These are phyloP conservation scores for Mesocentrotus franciscanus DNA, from an alignment of 53 echinoderm and acorn worm genomes.

Conservation along the genomic window DNA sequence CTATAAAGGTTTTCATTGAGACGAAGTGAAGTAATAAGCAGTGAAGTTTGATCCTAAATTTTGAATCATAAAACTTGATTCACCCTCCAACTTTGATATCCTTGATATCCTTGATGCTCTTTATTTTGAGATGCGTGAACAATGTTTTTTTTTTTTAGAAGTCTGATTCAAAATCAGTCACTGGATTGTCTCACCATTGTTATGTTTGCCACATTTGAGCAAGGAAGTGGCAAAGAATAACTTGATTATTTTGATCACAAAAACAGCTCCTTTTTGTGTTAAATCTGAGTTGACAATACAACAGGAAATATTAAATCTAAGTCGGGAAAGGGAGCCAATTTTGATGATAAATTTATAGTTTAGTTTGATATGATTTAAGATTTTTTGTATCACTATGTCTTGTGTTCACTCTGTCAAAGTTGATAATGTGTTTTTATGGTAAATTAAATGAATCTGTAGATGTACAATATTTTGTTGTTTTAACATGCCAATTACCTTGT, in stretches of 20 bases:
- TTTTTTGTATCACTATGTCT: neutral
- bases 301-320: neutral
- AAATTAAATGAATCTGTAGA: too few relatives aligned
- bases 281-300: neutral
- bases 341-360: neutral
- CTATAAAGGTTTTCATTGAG: too few relatives aligned
- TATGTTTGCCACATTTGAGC: neutral
- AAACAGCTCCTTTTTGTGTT: neutral
- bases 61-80: neutral
- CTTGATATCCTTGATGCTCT: neutral
- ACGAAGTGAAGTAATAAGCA: too few relatives aligned
- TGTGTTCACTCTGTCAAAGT: too few relatives aligned
- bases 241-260: neutral
- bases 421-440: too few relatives aligned
- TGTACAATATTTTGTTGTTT: too few relatives aligned
- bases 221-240: neutral
- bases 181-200: neutral
- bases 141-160: neutral
- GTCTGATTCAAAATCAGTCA: neutral
- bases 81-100: neutral
- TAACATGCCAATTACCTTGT: too few relatives aligned
- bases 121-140: neutral
- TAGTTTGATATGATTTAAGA: neutral
- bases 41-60: neutral
- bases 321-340: neutral